Percentiles rank a stretch among this genome's conserved stretches.
Evolutionary conservation across 2,797 vertebrate species (phyloP).

Genomic region (Rhynchotus rufescens): DNA sequence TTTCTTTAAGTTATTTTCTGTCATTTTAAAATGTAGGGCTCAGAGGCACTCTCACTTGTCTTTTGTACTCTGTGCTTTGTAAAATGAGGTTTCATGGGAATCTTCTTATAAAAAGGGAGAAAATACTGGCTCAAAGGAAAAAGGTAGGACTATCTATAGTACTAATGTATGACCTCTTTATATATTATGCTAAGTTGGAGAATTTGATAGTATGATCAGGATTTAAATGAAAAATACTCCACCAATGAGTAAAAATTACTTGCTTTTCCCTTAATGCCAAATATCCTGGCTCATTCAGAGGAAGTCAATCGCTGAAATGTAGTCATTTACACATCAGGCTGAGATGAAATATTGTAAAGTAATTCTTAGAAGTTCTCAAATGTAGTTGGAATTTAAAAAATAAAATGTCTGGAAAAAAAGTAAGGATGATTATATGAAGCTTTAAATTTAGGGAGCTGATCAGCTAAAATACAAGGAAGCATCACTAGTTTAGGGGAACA

Average conservation of each 20-base stretch:
- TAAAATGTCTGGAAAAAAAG: constrained; percentile 25
- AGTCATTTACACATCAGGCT: constrained; percentile 27
- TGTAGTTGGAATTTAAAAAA: constrained; percentile 9
- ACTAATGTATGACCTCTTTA: constrained; percentile 6
- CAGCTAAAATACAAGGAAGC: constrained; percentile 25
- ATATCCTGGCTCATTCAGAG: constrained; percentile 32
- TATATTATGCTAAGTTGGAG: not conserved
- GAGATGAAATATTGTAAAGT: constrained; percentile 46
- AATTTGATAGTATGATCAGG: not conserved
- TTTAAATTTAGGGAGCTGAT: constrained; percentile 33
- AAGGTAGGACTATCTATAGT: not conserved
- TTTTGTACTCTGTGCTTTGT: constrained; percentile 1
- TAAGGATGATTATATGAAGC: constrained; percentile 12
- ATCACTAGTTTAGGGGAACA: constrained; percentile 21
- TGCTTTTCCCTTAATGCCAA: not conserved
- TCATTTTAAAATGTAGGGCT: constrained; percentile 11
- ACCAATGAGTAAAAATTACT: constrained; percentile 13
- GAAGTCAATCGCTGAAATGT: constrained; percentile 45
- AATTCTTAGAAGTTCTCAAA: constrained; percentile 33
- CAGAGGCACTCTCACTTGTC: not conserved
- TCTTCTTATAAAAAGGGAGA: not conserved
- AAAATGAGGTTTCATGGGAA: constrained; percentile 8
- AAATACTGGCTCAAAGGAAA: not conserved
- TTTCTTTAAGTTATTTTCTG: constrained; percentile 31
- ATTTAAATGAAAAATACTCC: not conserved